These are phyloP conservation scores for Phoeniculus purpureus DNA, from an alignment of 2,797 vertebrate species.

Conservation along the genomic window DNA sequence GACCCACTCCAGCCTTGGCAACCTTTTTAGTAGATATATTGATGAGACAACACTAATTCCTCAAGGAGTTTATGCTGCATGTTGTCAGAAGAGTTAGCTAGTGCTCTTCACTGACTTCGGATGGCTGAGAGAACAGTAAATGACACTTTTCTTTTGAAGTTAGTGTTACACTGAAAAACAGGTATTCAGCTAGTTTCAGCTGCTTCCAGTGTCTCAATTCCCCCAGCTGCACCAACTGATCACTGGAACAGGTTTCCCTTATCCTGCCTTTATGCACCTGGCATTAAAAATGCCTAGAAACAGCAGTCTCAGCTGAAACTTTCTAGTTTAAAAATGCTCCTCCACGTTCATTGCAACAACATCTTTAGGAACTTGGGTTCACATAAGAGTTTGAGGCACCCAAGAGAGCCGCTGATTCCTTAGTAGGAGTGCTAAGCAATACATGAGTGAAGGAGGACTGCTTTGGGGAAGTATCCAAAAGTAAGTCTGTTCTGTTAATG, in stretches of 20 bases:
- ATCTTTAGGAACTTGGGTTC: neutral
- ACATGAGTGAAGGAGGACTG: neutral
- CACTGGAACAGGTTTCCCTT: neutral
- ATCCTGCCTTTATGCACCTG: neutral
- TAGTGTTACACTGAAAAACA: neutral
- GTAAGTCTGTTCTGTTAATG: neutral
- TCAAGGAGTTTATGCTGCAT: neutral
- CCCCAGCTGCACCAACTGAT: neutral
- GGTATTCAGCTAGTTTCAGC: neutral
- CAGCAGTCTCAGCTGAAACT: neutral
- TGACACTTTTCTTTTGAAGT: neutral
- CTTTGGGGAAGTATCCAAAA: neutral
- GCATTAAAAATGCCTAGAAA: neutral
- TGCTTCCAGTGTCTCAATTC: neutral
- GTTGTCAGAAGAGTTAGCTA: neutral
- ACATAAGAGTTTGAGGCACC: neutral
- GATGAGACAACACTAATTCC: constrained; percentile 3
- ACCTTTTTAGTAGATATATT: neutral
- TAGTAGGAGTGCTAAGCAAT: neutral
- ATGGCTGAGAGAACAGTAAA: neutral
- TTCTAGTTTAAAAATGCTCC: neutral
- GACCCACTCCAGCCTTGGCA: neutral
- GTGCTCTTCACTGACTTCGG: neutral
- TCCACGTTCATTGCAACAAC: neutral
- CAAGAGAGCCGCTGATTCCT: neutral